These are phyloP conservation scores for Orthosia gracilis DNA, from an alignment of 2,888 invertebrate genomes.

Conservation along the genomic window DNA sequence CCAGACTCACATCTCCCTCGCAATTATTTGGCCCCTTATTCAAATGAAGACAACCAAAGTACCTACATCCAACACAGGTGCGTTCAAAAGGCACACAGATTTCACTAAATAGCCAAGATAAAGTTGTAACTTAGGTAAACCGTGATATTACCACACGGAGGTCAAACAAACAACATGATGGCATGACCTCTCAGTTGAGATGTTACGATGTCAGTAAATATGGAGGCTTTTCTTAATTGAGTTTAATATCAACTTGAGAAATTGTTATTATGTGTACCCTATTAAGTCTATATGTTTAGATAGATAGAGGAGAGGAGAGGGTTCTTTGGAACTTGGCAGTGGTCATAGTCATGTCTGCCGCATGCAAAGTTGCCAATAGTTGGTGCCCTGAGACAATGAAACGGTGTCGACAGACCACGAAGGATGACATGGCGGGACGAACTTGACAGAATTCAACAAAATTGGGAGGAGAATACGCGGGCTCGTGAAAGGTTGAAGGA, in stretches of 20 bases:
- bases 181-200: slow-evolving; percentile 36
- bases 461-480: too few species aligned
- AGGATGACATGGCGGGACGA: too few species aligned
- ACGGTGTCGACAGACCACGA: too few species aligned
- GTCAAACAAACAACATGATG: slow-evolving; percentile 49
- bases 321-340: too few species aligned
- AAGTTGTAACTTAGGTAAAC: slow-evolving; percentile 35
- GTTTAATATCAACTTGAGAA: slow-evolving; percentile 2
- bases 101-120: slow-evolving; percentile 41
- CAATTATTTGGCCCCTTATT: too few species aligned
- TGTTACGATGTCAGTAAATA: slow-evolving; percentile 40
- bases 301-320: neutral
- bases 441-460: too few species aligned
- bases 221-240: slow-evolving; percentile 33
- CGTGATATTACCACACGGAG: slow-evolving; percentile 45
- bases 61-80: neutral
- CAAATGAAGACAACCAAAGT: neutral
- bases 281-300: neutral
- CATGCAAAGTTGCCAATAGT: too few species aligned
- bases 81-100: slow-evolving; percentile 1
- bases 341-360: too few species aligned
- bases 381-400: too few species aligned
- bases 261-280: neutral
- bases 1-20: too few species aligned
- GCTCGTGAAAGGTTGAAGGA: too few species aligned